Base-by-base conservation (phyloP, 2,113 vertebrate species). In the Corythoichthys intestinalis region DNA sequence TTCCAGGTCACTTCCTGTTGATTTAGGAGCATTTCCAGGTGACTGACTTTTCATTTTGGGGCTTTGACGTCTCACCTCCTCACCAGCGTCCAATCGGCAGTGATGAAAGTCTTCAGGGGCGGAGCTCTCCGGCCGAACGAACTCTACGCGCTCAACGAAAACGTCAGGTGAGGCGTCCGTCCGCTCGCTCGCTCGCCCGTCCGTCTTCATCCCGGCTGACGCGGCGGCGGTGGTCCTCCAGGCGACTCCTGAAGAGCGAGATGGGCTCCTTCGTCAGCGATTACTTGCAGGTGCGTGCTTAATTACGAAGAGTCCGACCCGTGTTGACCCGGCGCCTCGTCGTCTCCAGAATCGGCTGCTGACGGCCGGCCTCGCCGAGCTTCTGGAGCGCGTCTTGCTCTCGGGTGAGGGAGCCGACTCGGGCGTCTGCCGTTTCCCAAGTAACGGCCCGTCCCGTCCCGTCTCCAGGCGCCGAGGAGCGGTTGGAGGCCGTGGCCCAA, bases 181-280 rank as follows among this genome's bases (percentile, higher is more conserved):
- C 46, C 41, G 1, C n/a, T 2, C 47, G 44, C 8, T 28, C 3
- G 14, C 20, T 1, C 20, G 20, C 1, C 20, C 20, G 20, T 14
- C 68, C n/a, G 15, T 52, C 38, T n/a, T 28, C 35, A 41, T 39
- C 35, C 83, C 97, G 96, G 85, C 90, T 91, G 82, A 91, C 37
- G 95, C 97, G 76, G 91, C 97, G 7, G 95, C 97, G 76, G 91
- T 97, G 7, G 96, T 20, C 28, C 56, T 44, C 15, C 83, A 98
- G 96, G 85, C 90, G 91, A 82, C 91, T 98, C 78, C 87, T 97
- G 63, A 98, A 96, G 90, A 98, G 95, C 35, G 96, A 98, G 76
- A 92, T 97, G 9, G 96, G 96, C 79, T 95, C 96, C 13, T 98
- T 98, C 88, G 95, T 98, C 85, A 94, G 94, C 2, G 96, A 98